A percentile compares a stretch with the other conserved stretches of the same genome.
phyloP scores from a whole-genome alignment of 2,797 vertebrate species.

The Prionace glauca region DNA sequence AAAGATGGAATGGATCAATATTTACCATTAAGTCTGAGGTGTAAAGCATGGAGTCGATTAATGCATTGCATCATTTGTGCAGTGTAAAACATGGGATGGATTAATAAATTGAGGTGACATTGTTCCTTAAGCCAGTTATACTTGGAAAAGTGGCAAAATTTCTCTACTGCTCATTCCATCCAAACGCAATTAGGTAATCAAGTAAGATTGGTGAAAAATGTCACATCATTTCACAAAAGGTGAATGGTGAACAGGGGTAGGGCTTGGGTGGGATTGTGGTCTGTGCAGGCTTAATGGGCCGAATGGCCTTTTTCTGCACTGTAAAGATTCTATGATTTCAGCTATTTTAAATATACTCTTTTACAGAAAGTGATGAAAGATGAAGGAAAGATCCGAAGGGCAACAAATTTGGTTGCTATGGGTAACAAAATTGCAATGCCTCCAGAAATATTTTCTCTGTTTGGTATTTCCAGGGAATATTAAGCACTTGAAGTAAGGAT shows the following conservation, averaged over 20 bases:
- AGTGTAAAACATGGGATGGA: background rate
- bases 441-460: background rate
- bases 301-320: too few species aligned
- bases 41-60: background rate
- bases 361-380: background rate
- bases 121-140: background rate
- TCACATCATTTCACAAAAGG: background rate
- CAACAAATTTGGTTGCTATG: background rate
- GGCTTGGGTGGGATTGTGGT: too few species aligned
- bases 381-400: background rate
- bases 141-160: background rate
- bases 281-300: too few species aligned
- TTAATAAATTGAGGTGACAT: background rate
- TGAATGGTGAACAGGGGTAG: too few species aligned
- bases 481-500: background rate
- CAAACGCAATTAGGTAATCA: background rate
- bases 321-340: too few species aligned
- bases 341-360: background rate
- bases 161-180: background rate
- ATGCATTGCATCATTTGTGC: background rate
- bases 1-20: background rate
- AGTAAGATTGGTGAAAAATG: background rate
- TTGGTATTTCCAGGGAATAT: background rate
- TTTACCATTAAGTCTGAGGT: background rate
- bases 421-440: background rate